A percentile compares a stretch with the other conserved stretches of the same genome.
Conservation (phyloP, 2,888 invertebrate genomes). For the Abrostola tripartita region DNA sequence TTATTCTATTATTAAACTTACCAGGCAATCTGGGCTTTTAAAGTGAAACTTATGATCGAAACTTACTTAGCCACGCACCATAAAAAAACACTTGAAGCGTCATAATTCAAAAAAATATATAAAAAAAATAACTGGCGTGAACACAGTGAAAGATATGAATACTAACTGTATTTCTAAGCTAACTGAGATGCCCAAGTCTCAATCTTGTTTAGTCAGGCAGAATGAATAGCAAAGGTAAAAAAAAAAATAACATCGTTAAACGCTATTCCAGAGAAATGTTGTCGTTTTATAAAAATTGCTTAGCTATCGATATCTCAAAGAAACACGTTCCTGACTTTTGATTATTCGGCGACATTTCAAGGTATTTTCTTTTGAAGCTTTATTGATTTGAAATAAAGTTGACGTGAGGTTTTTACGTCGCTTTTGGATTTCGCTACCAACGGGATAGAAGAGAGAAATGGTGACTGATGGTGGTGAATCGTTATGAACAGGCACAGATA, state of each 20-base stretch:
- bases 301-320: slow-evolving; percentile 27
- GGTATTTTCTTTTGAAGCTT: slow-evolving; percentile 37
- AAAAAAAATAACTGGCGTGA: neutral
- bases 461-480: too few species aligned
- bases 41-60: too few species aligned
- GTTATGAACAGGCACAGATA: too few species aligned
- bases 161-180: slow-evolving; percentile 5
- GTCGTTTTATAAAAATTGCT: slow-evolving; percentile 43
- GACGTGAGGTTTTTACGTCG: slow-evolving; percentile 31
- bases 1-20: too few species aligned
- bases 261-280: slow-evolving; percentile 33
- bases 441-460: neutral
- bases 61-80: too few species aligned
- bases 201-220: slow-evolving; percentile 27
- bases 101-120: neutral
- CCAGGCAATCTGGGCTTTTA: too few species aligned
- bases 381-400: slow-evolving; percentile 35
- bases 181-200: neutral
- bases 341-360: slow-evolving; percentile 43
- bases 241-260: slow-evolving; percentile 44
- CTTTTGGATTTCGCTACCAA: slow-evolving; percentile 5
- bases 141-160: neutral
- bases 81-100: neutral
- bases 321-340: slow-evolving; percentile 45
- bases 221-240: slow-evolving; percentile 29